Evolutionary conservation across 2,113 vertebrate species (phyloP).

Genomic region (Cyprinodon variegatus): DNA sequence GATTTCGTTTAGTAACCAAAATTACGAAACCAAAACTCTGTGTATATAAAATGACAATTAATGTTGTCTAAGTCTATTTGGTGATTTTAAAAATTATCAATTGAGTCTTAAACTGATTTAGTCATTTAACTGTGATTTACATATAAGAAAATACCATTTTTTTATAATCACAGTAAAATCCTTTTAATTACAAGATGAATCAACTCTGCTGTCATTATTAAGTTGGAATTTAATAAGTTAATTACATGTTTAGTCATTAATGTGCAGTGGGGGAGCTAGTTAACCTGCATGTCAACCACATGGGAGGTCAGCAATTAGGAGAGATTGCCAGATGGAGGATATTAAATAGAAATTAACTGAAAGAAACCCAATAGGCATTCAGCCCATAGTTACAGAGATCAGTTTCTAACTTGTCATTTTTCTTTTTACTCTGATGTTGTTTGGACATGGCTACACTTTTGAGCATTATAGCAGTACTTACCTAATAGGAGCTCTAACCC

Average conservation of each 20-base stretch:
- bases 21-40: too few species aligned
- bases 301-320: conserved; percentile 43
- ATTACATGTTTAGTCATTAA: conserved; percentile 42
- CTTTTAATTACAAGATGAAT: conserved; percentile 1
- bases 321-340: conserved; percentile 32
- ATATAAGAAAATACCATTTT: not conserved
- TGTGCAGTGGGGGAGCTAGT: conserved; percentile 24
- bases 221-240: conserved; percentile 44
- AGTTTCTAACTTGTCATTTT: not conserved
- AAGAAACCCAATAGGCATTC: conserved; percentile 17
- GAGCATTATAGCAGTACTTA: not conserved
- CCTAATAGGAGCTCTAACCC: too few species aligned
- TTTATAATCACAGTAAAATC: not conserved
- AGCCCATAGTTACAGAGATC: conserved; percentile 8
- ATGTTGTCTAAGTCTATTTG: not conserved
- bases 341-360: conserved; percentile 1
- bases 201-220: conserved; percentile 13
- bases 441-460: not conserved
- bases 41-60: too few species aligned
- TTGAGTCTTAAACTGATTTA: not conserved
- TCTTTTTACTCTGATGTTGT: not conserved
- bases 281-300: conserved; percentile 50
- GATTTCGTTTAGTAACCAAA: too few species aligned
- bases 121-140: not conserved
- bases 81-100: not conserved